Evolutionary conservation across 2,888 invertebrate species (phyloP).

Genomic region (Anaspis maculata): DNA sequence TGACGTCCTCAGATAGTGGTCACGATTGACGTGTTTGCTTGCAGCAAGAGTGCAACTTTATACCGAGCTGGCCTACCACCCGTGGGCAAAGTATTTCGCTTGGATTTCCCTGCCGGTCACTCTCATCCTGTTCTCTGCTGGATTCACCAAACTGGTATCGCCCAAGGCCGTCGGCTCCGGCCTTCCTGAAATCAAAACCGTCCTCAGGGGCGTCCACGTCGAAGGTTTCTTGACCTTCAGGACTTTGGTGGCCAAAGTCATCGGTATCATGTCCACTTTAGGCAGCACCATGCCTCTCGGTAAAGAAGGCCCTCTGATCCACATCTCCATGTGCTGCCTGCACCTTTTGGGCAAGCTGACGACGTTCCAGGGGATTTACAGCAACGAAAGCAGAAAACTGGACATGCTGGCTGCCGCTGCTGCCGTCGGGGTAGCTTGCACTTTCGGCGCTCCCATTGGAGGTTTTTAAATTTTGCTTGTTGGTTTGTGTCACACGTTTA

Average conservation of each 20-base stretch:
- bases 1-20: too few species aligned
- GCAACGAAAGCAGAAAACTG: constrained; percentile 86
- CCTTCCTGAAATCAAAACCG: constrained; percentile 98
- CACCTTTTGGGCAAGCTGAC: constrained; percentile 82
- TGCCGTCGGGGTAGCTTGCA: constrained; percentile 89
- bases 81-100: constrained; percentile 78
- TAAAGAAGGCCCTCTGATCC: constrained; percentile 97
- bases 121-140: constrained; percentile 85
- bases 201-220: constrained; percentile 86
- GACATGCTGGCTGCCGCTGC: constrained; percentile 97
- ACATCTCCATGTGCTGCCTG: constrained; percentile 93
- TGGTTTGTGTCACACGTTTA: background rate
- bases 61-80: constrained; percentile 70
- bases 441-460: constrained; percentile 93
- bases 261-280: constrained; percentile 87
- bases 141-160: constrained; percentile 89
- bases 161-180: constrained; percentile 96
- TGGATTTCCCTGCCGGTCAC: constrained; percentile 89
- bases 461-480: constrained; percentile 44
- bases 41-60: constrained; percentile 84
- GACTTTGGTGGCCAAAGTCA: constrained; percentile 82
- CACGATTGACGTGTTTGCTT: too few species aligned
- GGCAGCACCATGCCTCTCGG: constrained; percentile 94
- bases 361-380: constrained; percentile 85
- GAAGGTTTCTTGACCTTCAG: constrained; percentile 93